Base-by-base conservation (phyloP, 2,888 invertebrate genomes). In the Drosophila dives region DNA sequence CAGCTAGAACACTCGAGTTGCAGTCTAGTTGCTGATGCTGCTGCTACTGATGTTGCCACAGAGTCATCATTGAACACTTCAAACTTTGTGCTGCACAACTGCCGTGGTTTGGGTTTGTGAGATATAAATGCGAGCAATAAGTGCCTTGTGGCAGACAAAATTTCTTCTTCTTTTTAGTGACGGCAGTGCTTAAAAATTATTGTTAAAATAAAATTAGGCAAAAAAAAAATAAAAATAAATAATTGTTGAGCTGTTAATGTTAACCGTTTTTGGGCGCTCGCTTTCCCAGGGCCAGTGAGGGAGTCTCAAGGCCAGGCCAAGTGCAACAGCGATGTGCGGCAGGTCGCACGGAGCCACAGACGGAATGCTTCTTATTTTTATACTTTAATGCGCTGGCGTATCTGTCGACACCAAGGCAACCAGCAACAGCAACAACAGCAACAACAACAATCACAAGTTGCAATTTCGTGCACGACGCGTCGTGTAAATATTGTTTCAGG, bases 391-490 rank as follows among this genome's bases (percentile, higher is more conserved):
- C 75, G 75, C 55, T 71, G 73, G 76, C 84, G 69, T 83, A 90
- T 81, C 82, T 86, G 81, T 81, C 86, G 83, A 80, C 90, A 89
- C 83, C 77, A 81, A 80, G 64, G 29, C 83, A 78, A 73, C 65
- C 68, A 56, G 26, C 65, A 59, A 11, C 34, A 71, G 45, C 58
- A 48, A 58, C 33, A 66, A 23, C 66, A 33, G 45, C 17, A 15
- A 10, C 40, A n/a, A 77, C 77, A 75, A 75, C 88, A 85, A 72
- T 78, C 77, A 80, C 45, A 45, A 81, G 84, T 89, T 89, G 84
- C 85, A 78, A 81, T 76, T 83, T 92, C 89, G 92, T 91, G 92
- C 91, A 81, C 87, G 80, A 91, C 86, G 91, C 91, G 91, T 91
- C 86, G 91, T 91, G 91, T 91, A 77, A 77, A 77, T 77, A 77